Base-by-base conservation (phyloP, 2,113 vertebrate species). In the Campylomormyrus tamandua region DNA sequence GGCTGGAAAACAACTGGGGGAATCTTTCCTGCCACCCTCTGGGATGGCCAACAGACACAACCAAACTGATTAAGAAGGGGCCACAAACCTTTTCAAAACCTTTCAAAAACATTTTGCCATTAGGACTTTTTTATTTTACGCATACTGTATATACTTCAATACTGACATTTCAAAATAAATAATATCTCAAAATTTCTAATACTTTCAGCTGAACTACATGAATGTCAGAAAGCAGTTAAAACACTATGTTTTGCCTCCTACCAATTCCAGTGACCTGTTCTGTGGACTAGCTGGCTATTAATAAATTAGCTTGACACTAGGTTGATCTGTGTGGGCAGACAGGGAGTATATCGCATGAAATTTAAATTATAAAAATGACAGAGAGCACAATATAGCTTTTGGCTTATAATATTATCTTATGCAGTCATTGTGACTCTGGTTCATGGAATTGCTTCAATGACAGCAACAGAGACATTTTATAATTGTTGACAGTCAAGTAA, bases 51-150 rank as follows among this genome's bases (percentile, higher is more conserved):
- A 46, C 88, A 74, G 45, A 89, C 62, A 52, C 31, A 89, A 77
- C 88, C 66, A 77, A 45, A 21, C 66, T 50, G 66, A 89, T 89
- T 89, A 89, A 77, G 24, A 77, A 35, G 24, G 46, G 88, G 88
- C 53, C 35, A 15, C 15, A 35, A 42, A 42, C 11, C 31, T 39
- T 77, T 77, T 39, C 31, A n/a, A 77, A 39, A 39, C 46, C 46
- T 35, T 50, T 31, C 62, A 77, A 8, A 77, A 52, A 80, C 24
- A 74, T 48, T 21, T 2, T 21, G 13, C 46, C 6, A 24, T 74
- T 27, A 9, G 9, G 77, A 48, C 8, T 1, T 66, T 89, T 45
- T 89, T 50, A 66, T 77, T 80, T 89, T 39, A 49, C 1, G 31
- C 13, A 19, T 42, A 66, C 62, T 27, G n/a, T 31, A 42, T 8